Conservation (phyloP, 2,888 invertebrate genomes). For the Apeira syringaria region DNA sequence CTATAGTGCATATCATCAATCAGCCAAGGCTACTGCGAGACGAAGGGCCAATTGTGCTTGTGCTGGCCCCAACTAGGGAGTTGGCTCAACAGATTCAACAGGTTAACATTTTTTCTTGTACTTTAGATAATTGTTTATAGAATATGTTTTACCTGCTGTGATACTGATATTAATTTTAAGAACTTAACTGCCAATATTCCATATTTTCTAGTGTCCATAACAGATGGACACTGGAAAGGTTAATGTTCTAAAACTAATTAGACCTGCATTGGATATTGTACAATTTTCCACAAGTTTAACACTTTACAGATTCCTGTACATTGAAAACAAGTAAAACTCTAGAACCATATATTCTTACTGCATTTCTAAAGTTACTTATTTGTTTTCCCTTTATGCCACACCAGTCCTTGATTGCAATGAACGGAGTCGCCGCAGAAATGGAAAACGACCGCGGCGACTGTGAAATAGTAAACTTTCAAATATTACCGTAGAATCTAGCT, state of each 20-base stretch:
- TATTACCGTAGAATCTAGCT: slow-evolving; percentile 68
- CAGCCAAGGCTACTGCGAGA: slow-evolving; percentile 93
- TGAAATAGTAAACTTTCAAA: slow-evolving; percentile 70
- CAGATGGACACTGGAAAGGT: too few relatives aligned
- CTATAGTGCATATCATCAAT: slow-evolving; percentile 97
- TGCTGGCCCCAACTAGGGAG: slow-evolving; percentile 95
- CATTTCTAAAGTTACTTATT: slow-evolving; percentile 46
- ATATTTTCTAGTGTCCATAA: too few relatives aligned
- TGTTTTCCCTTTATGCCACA: slow-evolving; percentile 66
- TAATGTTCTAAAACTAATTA: slow-evolving; percentile 23
- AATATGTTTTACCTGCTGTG: slow-evolving; percentile 14
- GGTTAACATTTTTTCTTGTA: slow-evolving; percentile 60
- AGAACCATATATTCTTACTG: slow-evolving; percentile 4
- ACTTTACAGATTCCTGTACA: slow-evolving; percentile 3
- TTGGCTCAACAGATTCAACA: slow-evolving; percentile 96
- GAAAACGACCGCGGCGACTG: slow-evolving; percentile 65
- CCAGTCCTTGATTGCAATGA: slow-evolving; percentile 78
- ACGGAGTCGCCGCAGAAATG: slow-evolving; percentile 72
- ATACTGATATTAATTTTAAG: too few relatives aligned
- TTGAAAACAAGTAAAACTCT: not conserved
- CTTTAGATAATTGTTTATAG: not conserved
- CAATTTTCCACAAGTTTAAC: slow-evolving; percentile 4
- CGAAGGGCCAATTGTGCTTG: slow-evolving; percentile 96
- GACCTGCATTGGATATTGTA: slow-evolving; percentile 34
- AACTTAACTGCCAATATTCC: too few relatives aligned